Conservation (phyloP, 2,113 vertebrate genomes). For the Haliaeetus leucogaster region DNA sequence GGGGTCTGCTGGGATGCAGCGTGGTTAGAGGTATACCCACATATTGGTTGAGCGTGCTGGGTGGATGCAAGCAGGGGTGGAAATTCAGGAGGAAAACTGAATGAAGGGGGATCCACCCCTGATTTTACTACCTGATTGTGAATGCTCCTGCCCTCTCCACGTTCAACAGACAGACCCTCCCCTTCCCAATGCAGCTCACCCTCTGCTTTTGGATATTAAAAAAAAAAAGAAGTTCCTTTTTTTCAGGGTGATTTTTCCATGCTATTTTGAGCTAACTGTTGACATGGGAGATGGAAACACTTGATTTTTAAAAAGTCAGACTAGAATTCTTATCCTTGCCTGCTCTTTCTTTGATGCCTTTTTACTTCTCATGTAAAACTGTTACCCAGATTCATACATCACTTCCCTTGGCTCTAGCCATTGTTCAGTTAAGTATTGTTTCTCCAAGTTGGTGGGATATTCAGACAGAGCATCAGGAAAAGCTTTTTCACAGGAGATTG, state of each 20-base stretch:
- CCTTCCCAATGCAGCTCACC: neutral
- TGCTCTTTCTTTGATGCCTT: neutral
- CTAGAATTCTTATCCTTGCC: neutral
- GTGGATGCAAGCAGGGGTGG: neutral
- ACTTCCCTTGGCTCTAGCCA: neutral
- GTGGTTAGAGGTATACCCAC: neutral
- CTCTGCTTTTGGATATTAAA: neutral
- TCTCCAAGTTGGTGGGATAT: neutral
- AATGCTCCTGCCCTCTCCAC: neutral
- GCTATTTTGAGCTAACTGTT: neutral
- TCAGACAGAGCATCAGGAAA: neutral
- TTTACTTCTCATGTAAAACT: neutral
- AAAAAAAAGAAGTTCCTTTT: neutral
- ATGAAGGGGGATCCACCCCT: neutral
- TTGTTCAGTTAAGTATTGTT: neutral
- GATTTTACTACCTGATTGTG: neutral
- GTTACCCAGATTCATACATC: neutral
- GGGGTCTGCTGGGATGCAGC: neutral
- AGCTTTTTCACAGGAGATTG: neutral
- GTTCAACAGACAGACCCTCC: neutral
- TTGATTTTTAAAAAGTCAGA: neutral
- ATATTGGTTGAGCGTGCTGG: accelerated
- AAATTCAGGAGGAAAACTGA: neutral
- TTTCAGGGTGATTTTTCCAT: neutral
- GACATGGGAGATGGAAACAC: neutral